phyloP scores from a whole-genome alignment of 2,888 invertebrate genomes.

The Atethmia centrago region DNA sequence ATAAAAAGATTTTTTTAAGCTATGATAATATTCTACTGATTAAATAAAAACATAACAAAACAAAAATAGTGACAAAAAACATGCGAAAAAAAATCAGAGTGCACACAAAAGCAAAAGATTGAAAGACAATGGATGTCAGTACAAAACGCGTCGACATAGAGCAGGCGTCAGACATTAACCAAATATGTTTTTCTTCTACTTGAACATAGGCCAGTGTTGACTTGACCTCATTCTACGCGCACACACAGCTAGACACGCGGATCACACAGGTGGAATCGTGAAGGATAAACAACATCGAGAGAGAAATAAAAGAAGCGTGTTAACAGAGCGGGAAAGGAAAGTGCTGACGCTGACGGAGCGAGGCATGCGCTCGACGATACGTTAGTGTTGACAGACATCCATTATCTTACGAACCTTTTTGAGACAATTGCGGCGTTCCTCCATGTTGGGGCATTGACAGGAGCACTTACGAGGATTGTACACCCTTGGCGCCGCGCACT shows the following conservation, averaged over 20 bases:
- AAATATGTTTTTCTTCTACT: slow-evolving; percentile 46
- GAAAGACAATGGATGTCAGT: slow-evolving; percentile 88
- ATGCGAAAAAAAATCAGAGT: slow-evolving; percentile 50
- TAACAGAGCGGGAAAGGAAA: slow-evolving; percentile 67
- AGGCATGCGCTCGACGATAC: slow-evolving; percentile 78
- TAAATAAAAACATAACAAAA: slow-evolving; percentile 20
- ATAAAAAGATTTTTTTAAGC: neutral
- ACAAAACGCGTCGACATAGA: slow-evolving; percentile 60
- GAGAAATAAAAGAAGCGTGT: slow-evolving; percentile 73
- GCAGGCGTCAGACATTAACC: slow-evolving; percentile 63
- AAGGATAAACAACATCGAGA: slow-evolving; percentile 65
- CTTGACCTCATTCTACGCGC: slow-evolving; percentile 60
- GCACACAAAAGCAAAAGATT: slow-evolving; percentile 71
- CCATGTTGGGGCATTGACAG: slow-evolving; percentile 87
- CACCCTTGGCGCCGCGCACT: slow-evolving; percentile 79
- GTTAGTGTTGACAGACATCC: slow-evolving; percentile 86
- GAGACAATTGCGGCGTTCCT: slow-evolving; percentile 83
- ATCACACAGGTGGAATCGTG: slow-evolving; percentile 47
- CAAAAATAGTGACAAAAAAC: slow-evolving; percentile 53
- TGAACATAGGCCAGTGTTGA: slow-evolving; percentile 55
- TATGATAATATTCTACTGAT: neutral
- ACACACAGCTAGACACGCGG: slow-evolving; percentile 53
- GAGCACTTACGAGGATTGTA: slow-evolving; percentile 89
- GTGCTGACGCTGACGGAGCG: slow-evolving; percentile 68
- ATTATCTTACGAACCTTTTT: slow-evolving; percentile 88